Percentiles rank a stretch among this genome's conserved stretches.
These are phyloP conservation scores for Grantiella picta DNA, from an alignment of 2,113 vertebrate species.

Conservation along the genomic window DNA sequence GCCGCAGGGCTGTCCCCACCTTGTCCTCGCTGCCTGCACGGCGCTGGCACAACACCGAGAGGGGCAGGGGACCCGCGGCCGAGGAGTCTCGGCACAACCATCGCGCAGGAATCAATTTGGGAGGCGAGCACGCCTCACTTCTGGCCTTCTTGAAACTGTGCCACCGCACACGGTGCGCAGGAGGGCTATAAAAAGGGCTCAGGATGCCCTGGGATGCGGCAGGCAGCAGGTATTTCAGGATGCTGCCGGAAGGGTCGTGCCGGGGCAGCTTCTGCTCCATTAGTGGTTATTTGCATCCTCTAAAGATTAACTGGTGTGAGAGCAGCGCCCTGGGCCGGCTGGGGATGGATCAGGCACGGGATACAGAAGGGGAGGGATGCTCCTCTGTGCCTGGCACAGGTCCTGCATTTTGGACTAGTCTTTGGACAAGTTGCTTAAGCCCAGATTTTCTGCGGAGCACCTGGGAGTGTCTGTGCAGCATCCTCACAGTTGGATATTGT, in stretches of 20 bases:
- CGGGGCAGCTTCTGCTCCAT: background rate
- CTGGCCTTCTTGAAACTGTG: background rate
- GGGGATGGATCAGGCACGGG: background rate
- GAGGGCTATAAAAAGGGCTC: background rate
- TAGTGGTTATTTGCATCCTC: background rate
- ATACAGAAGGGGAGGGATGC: background rate
- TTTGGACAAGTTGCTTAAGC: background rate
- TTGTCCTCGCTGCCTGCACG: background rate
- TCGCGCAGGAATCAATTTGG: background rate
- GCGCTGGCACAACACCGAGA: fast-evolving
- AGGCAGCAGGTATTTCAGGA: background rate
- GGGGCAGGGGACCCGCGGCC: fast-evolving
- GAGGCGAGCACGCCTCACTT: background rate
- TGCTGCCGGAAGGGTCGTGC: background rate
- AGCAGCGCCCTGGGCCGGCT: background rate
- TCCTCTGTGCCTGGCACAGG: background rate
- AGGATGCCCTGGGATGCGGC: background rate
- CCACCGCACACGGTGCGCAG: fast-evolving
- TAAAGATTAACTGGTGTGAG: background rate
- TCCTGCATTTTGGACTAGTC: background rate
- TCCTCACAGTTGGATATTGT: background rate
- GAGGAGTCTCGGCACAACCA: background rate
- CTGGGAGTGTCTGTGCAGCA: background rate
- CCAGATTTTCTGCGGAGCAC: background rate
- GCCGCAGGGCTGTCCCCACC: background rate